Evolutionary conservation across 2,113 vertebrate species (phyloP), one percentile per base, ranked within the genome.

Genomic region (Prietella phreatophila): DNA sequence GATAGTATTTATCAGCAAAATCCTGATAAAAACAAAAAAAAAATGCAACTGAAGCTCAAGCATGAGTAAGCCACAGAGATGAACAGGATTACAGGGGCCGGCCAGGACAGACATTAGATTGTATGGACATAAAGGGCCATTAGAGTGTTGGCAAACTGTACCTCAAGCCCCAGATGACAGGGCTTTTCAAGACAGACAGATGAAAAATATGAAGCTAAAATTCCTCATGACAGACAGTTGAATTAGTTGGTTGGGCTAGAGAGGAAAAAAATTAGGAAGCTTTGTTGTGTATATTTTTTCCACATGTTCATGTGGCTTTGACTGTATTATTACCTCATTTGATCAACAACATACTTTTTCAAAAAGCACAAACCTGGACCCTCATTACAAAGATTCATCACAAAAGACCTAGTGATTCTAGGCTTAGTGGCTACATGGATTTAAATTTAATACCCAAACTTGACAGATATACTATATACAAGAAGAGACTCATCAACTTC

Each of bases 1-100:
- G 98, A 99, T 97, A 98, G 97, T 96, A 98, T 97, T 97, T 97
- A 98, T 99, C 98, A 99, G 96, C 97, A 95, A 97, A 96, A 97
- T 97, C 96, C 96, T 96, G 96, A 97, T 97, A 96, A 96, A 95
- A 97, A 94, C 92, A 61, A 82, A 89, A 36, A 85, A 83, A 99
- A 98, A 97, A 98, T 97, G 97, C 97, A 97, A 98, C 96, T 98
- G 97, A 98, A 99, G 96, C 96, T 96, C 93, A 94, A 97, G 96
- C 97, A 96, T 96, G 96, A 96, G 96, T 96, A 95, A 96, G 94
- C 94, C 93, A 92, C 94, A 93, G 95, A 97, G 96, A 95, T 95
- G 96, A 96, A 94, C 95, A 94, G 97, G 97, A 99, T 99, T 99
- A 99, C 95, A 95, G 94, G 94, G 95, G 95, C 93, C 93, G 83